phyloP scores from a whole-genome alignment of 2,888 invertebrate genomes.

The Vesta saturnalis region DNA sequence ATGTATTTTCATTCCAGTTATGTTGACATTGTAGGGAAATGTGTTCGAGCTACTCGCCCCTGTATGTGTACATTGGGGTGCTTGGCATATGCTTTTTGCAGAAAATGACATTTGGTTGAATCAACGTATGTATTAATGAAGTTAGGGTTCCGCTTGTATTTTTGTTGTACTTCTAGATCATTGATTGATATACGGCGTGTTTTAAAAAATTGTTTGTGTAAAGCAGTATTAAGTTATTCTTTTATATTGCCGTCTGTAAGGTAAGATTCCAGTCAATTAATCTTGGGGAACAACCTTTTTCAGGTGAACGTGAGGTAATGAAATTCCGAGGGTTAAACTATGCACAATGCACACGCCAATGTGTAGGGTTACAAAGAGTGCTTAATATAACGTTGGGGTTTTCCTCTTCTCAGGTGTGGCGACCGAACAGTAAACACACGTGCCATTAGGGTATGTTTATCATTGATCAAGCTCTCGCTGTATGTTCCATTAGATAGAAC shows the following conservation, averaged over 20 bases:
- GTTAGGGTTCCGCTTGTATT: background rate
- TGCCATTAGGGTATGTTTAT: conserved; percentile 41
- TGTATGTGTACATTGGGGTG: conserved; percentile 2
- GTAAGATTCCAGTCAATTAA: background rate
- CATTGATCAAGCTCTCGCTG: conserved; percentile 39
- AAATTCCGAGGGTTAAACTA: conserved; percentile 28
- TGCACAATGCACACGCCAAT: conserved; percentile 15
- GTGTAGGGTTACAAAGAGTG: conserved; percentile 19
- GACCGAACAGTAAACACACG: conserved; percentile 38
- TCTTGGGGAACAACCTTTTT: background rate
- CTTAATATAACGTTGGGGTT: conserved; percentile 11
- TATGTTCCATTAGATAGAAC: conserved; percentile 39
- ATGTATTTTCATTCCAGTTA: background rate
- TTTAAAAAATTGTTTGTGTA: too few species aligned
- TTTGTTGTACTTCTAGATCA: background rate
- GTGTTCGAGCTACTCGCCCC: conserved; percentile 6
- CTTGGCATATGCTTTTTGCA: conserved; percentile 7
- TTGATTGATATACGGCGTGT: too few species aligned
- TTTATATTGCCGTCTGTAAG: background rate
- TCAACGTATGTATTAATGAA: conserved; percentile 9
- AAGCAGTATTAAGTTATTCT: too few species aligned
- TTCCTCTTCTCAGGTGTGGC: conserved; percentile 38
- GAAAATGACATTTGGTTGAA: conserved; percentile 16
- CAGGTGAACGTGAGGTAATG: conserved; percentile 20
- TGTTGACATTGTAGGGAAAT: conserved; percentile 2